These are phyloP conservation scores for Daboia siamensis DNA, from an alignment of 2,113 vertebrate genomes.

Conservation along the genomic window DNA sequence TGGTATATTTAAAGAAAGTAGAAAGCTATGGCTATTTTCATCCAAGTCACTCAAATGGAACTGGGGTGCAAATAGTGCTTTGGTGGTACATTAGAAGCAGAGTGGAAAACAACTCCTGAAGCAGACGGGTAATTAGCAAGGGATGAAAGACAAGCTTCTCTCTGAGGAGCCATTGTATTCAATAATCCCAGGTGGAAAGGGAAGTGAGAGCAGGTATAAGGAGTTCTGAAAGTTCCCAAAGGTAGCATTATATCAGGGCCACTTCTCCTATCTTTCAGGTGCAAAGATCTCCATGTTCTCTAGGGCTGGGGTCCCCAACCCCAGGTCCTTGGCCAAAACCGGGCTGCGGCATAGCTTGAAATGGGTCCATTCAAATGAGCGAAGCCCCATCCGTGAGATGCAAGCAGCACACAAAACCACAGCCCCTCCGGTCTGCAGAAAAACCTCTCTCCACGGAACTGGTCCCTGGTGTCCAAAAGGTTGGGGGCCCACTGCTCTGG, in stretches of 20 bases:
- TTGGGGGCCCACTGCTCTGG: too few species aligned
- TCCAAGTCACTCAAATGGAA: neutral
- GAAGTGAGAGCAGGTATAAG: neutral
- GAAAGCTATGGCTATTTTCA: rapidly evolving
- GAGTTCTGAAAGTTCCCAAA: neutral
- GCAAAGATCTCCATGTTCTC: neutral
- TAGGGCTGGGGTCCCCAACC: neutral
- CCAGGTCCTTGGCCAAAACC: too few species aligned
- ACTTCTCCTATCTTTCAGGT: neutral
- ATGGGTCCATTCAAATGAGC: too few species aligned
- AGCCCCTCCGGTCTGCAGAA: too few species aligned
- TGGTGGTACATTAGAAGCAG: neutral
- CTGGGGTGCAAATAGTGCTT: neutral
- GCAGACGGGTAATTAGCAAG: neutral
- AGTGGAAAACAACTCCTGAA: neutral
- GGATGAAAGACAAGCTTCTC: neutral
- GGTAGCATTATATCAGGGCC: neutral
- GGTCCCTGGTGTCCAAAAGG: too few species aligned
- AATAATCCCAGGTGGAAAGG: neutral
- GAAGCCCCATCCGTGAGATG: too few species aligned
- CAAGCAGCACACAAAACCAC: too few species aligned
- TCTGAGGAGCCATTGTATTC: neutral
- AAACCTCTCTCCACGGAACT: too few species aligned
- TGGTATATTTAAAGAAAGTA: neutral
- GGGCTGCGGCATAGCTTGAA: too few species aligned